These are phyloP conservation scores for Petrocephalus microphthalmus DNA, from an alignment of 2,113 vertebrate genomes.

Conservation along the genomic window DNA sequence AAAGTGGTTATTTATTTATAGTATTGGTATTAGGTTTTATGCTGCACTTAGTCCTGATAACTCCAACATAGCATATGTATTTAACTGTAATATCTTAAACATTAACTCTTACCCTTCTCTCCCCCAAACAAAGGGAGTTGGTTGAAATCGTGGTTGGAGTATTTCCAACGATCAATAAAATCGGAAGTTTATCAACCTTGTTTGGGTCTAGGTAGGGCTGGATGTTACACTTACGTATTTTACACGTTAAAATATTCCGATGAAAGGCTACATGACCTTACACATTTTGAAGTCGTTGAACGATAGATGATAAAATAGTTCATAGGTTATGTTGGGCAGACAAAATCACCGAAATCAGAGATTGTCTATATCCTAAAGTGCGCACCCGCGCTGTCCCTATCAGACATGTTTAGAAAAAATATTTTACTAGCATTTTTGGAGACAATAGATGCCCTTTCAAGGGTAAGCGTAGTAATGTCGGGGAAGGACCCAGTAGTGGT, in stretches of 20 bases:
- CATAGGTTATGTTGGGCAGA: background rate
- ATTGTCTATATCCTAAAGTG: background rate
- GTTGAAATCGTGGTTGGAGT: background rate
- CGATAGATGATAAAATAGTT: background rate
- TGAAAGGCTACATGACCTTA: background rate
- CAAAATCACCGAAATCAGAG: background rate
- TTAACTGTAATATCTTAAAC: background rate
- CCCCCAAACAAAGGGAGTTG: background rate
- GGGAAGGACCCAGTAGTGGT: background rate
- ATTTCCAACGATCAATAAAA: background rate
- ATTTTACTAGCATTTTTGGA: background rate
- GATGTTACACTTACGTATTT: background rate
- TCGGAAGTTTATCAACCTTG: background rate
- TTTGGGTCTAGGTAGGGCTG: background rate
- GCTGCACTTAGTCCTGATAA: background rate
- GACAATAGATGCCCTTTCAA: slow-evolving; percentile 5
- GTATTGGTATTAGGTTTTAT: background rate
- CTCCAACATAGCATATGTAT: background rate
- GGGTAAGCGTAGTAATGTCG: background rate
- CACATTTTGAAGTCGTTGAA: background rate
- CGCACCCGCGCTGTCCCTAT: background rate
- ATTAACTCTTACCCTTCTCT: background rate
- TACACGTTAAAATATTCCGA: background rate
- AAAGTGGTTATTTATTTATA: background rate
- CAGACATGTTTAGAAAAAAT: background rate